phyloP scores from a whole-genome alignment of 2,113 vertebrate genomes.

The Salvelinus namaycush region DNA sequence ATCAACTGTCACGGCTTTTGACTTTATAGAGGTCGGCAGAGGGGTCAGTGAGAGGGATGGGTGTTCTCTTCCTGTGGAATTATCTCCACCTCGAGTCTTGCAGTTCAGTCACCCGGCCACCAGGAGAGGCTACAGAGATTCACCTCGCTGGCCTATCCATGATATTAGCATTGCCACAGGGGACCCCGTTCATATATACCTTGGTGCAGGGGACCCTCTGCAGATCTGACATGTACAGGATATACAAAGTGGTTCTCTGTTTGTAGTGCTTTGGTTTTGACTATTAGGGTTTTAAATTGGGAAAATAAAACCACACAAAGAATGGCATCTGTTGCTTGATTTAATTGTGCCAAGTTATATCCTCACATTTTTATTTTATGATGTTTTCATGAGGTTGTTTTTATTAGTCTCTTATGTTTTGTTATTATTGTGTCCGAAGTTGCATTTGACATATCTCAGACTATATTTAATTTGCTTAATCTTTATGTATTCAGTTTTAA shows the following conservation, averaged over 20 bases:
- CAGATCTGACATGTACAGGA: conserved; percentile 7
- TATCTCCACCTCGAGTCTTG: conserved; percentile 24
- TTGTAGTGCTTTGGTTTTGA: too few species aligned
- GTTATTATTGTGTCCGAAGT: neutral
- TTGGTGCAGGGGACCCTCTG: conserved; percentile 17
- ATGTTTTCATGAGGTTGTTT: neutral
- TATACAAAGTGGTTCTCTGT: too few species aligned
- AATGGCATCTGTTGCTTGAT: neutral
- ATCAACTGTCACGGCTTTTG: neutral
- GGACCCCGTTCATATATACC: neutral
- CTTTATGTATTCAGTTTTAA: neutral
- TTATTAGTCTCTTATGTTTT: neutral
- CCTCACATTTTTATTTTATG: neutral
- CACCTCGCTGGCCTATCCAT: conserved; percentile 49
- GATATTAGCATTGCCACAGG: conserved; percentile 42
- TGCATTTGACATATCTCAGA: neutral
- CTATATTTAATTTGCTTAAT: too few species aligned
- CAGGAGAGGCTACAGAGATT: conserved; percentile 50
- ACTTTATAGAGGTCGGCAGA: conserved; percentile 15
- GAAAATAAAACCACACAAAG: neutral
- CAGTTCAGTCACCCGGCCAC: conserved; percentile 17
- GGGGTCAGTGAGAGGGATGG: neutral
- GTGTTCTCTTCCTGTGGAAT: conserved; percentile 10
- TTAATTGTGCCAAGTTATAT: neutral
- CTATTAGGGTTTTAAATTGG: neutral